Evolutionary conservation across 2,113 vertebrate species (phyloP).

Genomic region (Rhea pennata): DNA sequence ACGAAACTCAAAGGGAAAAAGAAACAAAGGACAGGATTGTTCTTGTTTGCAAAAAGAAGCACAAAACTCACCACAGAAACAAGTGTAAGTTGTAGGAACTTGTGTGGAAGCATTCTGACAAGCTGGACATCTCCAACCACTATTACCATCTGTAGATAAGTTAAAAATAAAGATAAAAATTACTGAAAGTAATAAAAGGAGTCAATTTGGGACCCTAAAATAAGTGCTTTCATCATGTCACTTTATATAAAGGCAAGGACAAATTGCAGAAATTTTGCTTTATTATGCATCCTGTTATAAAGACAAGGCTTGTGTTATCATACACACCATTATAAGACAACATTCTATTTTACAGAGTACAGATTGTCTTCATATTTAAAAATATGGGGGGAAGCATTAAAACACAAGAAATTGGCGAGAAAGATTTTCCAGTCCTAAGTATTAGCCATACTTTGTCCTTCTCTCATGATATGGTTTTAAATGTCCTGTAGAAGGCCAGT

Average conservation of each 20-base stretch:
- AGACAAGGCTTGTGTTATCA: background rate
- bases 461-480: background rate
- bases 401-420: background rate
- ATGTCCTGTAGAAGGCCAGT: background rate
- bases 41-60: background rate
- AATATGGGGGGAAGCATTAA: background rate
- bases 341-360: background rate
- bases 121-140: slow-evolving; percentile 96
- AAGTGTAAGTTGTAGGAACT: slow-evolving; percentile 87
- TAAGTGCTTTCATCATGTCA: background rate
- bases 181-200: background rate
- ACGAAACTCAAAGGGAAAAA: background rate
- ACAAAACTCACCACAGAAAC: slow-evolving; percentile 93
- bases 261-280: background rate
- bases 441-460: background rate
- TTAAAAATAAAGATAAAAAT: background rate
- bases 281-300: no score
- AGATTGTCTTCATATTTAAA: background rate
- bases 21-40: background rate
- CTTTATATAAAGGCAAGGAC: background rate
- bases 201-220: background rate
- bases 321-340: background rate
- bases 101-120: slow-evolving; percentile 93
- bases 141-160: slow-evolving; percentile 83
- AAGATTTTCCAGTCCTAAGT: background rate